phyloP scores from a whole-genome alignment of 2,797 vertebrate species.

The Eulemur rubriventer region DNA sequence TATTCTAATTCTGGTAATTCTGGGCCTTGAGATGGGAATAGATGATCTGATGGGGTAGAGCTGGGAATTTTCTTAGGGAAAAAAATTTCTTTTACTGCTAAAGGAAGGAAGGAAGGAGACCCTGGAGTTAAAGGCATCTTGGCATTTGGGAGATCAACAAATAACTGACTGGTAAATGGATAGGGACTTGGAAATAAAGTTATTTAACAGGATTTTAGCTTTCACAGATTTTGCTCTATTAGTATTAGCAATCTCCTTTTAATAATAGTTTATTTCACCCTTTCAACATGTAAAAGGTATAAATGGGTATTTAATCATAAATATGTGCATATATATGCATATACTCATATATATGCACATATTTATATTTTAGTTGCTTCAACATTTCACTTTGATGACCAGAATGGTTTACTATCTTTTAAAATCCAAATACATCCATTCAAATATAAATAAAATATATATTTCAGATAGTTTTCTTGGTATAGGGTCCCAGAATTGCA shows the following conservation, averaged over 20 bases:
- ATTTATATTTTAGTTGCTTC: not conserved
- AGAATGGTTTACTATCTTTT: not conserved
- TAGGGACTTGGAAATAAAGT: not conserved
- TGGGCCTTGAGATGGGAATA: not conserved
- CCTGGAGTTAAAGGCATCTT: not conserved
- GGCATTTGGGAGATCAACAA: not conserved
- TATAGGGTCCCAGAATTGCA: not conserved
- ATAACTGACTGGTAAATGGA: not conserved
- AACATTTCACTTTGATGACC: not conserved
- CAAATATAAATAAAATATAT: not conserved
- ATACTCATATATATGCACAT: not conserved
- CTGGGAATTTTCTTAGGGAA: not conserved
- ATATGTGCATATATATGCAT: not conserved
- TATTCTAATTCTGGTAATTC: not conserved
- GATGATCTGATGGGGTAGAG: not conserved
- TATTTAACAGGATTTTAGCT: not conserved
- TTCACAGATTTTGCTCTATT: not conserved
- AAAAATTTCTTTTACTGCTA: not conserved
- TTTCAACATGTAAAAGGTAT: not conserved
- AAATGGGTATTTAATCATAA: not conserved
- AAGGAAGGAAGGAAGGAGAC: not conserved
- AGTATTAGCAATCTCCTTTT: not conserved
- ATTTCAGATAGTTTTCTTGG: conserved; percentile 7
- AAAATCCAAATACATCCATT: not conserved
- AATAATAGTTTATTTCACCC: not conserved